A percentile compares a stretch with the other conserved stretches of the same genome.
These are phyloP conservation scores for Chelon labrosus DNA, from an alignment of 2,797 vertebrate genomes.

Conservation along the genomic window DNA sequence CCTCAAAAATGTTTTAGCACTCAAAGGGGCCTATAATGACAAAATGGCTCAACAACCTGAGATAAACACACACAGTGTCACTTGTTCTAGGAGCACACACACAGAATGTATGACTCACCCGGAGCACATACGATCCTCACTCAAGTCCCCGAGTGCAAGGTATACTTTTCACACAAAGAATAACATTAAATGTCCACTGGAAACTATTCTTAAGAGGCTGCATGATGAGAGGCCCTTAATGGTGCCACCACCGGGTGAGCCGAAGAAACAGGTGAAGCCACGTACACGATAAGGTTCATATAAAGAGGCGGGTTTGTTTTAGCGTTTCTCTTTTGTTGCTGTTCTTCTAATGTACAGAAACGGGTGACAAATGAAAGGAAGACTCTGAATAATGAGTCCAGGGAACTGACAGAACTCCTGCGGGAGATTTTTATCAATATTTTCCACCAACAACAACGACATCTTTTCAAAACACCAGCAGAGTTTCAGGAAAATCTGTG, in stretches of 20 bases:
- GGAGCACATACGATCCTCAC: background rate
- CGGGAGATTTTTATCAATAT: too few species aligned
- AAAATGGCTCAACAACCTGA: background rate
- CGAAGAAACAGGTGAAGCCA: background rate
- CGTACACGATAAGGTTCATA: background rate
- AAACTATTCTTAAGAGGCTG: conserved; percentile 25
- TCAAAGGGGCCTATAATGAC: too few species aligned
- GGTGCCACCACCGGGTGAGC: background rate
- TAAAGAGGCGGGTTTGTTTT: background rate
- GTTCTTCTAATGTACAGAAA: too few species aligned
- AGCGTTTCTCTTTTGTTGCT: too few species aligned
- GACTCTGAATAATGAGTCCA: too few species aligned
- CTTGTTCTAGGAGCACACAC: background rate
- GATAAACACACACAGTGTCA: background rate
- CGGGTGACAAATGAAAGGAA: background rate
- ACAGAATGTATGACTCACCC: conserved; percentile 8
- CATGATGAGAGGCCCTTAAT: conserved; percentile 18
- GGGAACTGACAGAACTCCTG: too few species aligned
- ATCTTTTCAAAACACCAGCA: background rate
- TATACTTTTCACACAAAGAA: conserved; percentile 20
- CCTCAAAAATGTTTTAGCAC: too few species aligned
- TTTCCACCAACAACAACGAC: too few species aligned
- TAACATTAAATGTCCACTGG: conserved; percentile 9
- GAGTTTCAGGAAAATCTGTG: background rate
- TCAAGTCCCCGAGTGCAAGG: background rate